Evolutionary conservation across 2,888 invertebrate species (phyloP).

Genomic region (Mythimna vitellina): DNA sequence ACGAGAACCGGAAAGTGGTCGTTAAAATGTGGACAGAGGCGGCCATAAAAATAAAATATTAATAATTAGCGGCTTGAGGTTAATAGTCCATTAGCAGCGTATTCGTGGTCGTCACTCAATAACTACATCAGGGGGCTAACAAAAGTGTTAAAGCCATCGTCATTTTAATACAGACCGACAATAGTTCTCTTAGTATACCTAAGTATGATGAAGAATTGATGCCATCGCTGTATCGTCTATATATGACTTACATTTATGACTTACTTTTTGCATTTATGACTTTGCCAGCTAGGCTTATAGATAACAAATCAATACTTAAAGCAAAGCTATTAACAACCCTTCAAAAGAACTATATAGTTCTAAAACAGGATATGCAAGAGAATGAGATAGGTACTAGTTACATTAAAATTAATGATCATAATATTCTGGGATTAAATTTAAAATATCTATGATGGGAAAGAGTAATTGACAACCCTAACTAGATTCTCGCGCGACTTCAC

Average conservation of each 20-base stretch:
- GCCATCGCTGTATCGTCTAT: constrained; percentile 6
- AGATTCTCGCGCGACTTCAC: background rate
- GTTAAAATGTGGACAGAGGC: constrained; percentile 82
- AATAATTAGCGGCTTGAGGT: constrained; percentile 84
- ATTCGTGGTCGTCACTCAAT: constrained; percentile 67
- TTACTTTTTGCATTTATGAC: constrained; percentile 67
- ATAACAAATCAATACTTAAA: background rate
- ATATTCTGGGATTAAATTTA: background rate
- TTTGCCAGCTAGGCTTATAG: constrained; percentile 26
- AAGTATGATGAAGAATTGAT: no score
- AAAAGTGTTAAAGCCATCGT: constrained; percentile 36
- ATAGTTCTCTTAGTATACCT: background rate
- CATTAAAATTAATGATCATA: background rate
- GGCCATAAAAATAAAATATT: constrained; percentile 87
- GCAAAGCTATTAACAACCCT: constrained; percentile 9
- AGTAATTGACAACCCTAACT: constrained; percentile 24
- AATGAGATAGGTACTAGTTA: constrained; percentile 7
- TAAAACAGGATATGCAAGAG: constrained; percentile 23
- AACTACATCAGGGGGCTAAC: constrained; percentile 40
- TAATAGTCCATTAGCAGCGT: constrained; percentile 84
- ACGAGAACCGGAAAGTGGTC: constrained; percentile 84
- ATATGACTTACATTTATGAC: no score
- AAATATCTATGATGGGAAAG: background rate
- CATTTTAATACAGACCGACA: constrained; percentile 2
- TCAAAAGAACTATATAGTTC: background rate